Conservation (phyloP, 2,888 invertebrate species). For the Gortyna flavago region DNA sequence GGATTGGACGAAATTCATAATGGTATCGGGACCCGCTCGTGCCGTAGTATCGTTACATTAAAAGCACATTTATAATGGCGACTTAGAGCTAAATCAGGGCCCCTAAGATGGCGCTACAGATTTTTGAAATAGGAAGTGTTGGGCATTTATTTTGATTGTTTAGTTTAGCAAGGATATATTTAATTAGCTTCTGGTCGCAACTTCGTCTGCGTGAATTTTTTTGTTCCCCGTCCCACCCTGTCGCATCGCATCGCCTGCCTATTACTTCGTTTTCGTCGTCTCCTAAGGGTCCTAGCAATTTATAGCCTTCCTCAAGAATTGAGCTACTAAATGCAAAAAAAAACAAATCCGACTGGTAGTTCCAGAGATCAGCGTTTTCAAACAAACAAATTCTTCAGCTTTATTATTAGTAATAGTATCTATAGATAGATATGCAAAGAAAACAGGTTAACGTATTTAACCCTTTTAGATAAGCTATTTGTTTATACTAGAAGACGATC, state of each 20-base stretch:
- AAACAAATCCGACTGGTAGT: no score
- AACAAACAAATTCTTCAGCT: neutral
- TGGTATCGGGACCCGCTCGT: constrained; percentile 81
- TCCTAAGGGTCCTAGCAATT: neutral
- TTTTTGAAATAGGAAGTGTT: constrained; percentile 34
- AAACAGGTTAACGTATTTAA: neutral
- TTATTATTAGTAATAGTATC: neutral
- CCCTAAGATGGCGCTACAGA: constrained; percentile 78
- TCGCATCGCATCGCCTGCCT: no score
- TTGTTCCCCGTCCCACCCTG: no score
- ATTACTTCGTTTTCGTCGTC: neutral
- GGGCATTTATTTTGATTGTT: neutral
- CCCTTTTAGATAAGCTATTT: neutral
- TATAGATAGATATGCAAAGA: neutral
- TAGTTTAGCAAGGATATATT: neutral
- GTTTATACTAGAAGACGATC: neutral
- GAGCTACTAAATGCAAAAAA: neutral
- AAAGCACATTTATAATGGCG: constrained; percentile 88
- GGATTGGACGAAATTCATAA: constrained; percentile 82
- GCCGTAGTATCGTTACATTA: constrained; percentile 85
- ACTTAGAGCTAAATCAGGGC: constrained; percentile 83
- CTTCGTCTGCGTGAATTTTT: neutral
- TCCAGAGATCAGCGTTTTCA: no score
- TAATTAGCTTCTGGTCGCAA: neutral
- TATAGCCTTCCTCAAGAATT: neutral